Evolutionary conservation across 2,888 invertebrate genomes (phyloP), one percentile per base, ranked within the genome.

Genomic region (Limnephilus auricula): DNA sequence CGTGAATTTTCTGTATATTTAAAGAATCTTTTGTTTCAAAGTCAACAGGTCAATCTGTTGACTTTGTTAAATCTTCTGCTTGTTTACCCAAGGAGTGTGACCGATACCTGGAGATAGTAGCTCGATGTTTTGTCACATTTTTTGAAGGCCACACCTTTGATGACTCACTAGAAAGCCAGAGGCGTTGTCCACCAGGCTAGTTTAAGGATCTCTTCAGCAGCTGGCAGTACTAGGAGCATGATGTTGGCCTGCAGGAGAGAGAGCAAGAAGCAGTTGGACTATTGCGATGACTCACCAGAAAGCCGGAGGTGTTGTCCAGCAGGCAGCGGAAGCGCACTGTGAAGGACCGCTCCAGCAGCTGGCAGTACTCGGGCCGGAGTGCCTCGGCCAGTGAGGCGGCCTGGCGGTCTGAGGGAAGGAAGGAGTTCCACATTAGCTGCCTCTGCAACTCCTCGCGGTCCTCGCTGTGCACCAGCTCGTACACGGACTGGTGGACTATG

Each of bases 251-350:
- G 40, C 40, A 40, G 10, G 1, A 12, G 40, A 40, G 40, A 15
- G 15, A 0, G 2, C 65, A n/a, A 25, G 65, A 65, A 25, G 9
- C 9, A n/a, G 6, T n/a, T n/a, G 6, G 50, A 25, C 25, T 65
- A 18, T 65, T 65, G 25, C 0, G 25, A 65, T 25, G 65, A 82
- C 45, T 89, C 45, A 99, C 99, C 96, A 99, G 97, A 96, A 99
- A 99, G 92, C 99, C 99, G 94, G 99, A 99, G 94, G 99, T 99
- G 95, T 99, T 99, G 96, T 99, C 99, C 94, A 99, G 96, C 79
- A 99, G 97, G 96, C 99, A 99, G 94, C 99, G 97, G 97, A 99
- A 99, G 94, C 99, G 97, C 94, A 99, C 99, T 93, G 99, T 99
- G 94, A 99, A 99, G 95, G 99, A 99, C 94, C 99, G 97, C 95